These are phyloP conservation scores for Ceratitis capitata DNA, from an alignment of 1,140 invertebrate species.

Conservation along the genomic window DNA sequence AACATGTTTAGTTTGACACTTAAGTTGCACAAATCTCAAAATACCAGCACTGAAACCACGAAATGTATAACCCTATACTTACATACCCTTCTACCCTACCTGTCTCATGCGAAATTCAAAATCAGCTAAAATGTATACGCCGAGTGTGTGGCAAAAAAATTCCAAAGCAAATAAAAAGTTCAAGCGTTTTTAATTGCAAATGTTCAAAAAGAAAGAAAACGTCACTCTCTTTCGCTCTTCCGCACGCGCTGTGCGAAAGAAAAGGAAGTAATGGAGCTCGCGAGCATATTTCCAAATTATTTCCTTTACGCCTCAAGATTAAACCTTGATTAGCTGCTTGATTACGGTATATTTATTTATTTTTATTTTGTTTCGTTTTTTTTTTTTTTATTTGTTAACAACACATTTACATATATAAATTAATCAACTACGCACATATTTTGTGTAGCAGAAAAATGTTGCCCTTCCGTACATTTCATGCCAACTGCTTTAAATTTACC, in stretches of 20 bases:
- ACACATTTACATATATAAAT: neutral
- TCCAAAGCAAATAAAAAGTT: neutral
- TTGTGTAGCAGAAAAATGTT: neutral
- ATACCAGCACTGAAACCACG: too few relatives aligned
- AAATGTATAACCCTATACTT: too few relatives aligned
- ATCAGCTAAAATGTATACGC: neutral
- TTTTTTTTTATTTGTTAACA: neutral
- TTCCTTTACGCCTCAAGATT: neutral
- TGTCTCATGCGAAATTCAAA: neutral
- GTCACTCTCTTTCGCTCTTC: too few relatives aligned
- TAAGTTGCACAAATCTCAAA: too few relatives aligned
- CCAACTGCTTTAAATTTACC: neutral
- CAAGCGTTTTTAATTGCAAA: too few relatives aligned
- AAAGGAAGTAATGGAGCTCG: too few relatives aligned
- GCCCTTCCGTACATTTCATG: conserved; percentile 15
- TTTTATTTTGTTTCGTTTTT: neutral
- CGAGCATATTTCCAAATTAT: too few relatives aligned
- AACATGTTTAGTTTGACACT: too few relatives aligned
- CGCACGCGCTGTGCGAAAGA: too few relatives aligned
- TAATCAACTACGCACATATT: neutral
- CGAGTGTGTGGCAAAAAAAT: too few relatives aligned
- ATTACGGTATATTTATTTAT: neutral
- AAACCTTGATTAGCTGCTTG: neutral
- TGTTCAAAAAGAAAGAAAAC: too few relatives aligned
- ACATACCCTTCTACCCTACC: neutral